Base-by-base conservation (phyloP, 2,888 invertebrate genomes). In the Rhabditoides inermis region DNA sequence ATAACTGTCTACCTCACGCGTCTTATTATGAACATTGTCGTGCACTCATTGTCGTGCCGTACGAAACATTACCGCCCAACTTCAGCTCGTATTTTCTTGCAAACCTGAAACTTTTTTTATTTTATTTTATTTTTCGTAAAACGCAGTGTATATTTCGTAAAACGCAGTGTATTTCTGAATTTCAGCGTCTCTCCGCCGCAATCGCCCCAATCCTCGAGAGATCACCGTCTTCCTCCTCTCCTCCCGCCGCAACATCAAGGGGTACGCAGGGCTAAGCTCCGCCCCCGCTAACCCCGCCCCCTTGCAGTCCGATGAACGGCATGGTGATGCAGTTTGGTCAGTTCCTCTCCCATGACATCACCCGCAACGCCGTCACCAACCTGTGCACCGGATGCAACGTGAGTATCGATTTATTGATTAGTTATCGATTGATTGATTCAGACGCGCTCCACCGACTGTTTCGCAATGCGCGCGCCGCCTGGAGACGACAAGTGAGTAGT, bases 341-440 rank as follows among this genome's bases (percentile, higher is more conserved):
- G 59, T 72, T 73, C 49, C 53, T 74, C 39, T 69, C 66, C 27
- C 74, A 74, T 49, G 74, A 74, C 58, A 56, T 74, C 45, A 70
- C 72, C 20, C 58, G 61, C 40, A 59, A 64, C 30, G 45, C 60
- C 10, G 36, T 53, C 15, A 48, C 61, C 58, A 18, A 54, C 63
- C 3, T 58, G 64, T 7, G 45, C 55, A 3, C 48, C 53, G 44
- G 68, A 68, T 48, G 47, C 45, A 12, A 45, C 48, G 62, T 62
- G 18, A 28, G n/a, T n/a, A n/a, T n/a, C n/a, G n/a, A 39, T 10
- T 10, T 28, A 35, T 56, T 55, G 15, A 53, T 40, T 26, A 32
- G 7, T 32, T 15, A 32, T 32, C 15, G 32, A 10, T 32, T 32
- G 10, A 32, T 32, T 32, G 32, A 32, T 32, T 32, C 32, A 10